These are phyloP conservation scores for Dryobota labecula DNA, from an alignment of 2,888 invertebrate species.

Conservation along the genomic window DNA sequence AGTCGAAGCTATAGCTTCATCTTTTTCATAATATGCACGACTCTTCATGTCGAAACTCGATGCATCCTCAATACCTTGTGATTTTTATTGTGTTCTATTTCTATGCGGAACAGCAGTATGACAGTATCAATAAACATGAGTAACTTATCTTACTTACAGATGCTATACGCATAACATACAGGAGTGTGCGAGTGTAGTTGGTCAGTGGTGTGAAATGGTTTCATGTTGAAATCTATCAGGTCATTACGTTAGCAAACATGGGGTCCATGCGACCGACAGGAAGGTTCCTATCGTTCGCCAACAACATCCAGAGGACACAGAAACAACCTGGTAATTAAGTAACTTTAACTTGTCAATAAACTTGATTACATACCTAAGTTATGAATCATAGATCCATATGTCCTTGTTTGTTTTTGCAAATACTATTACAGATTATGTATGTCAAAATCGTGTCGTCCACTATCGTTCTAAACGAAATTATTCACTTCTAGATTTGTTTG, in stretches of 20 bases:
- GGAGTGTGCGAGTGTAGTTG: conserved; percentile 61
- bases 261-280: conserved; percentile 92
- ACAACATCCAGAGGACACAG: conserved; percentile 90
- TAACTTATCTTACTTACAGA: conserved; percentile 78
- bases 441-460: conserved; percentile 33
- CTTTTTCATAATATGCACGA: not conserved
- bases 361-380: conserved; percentile 69
- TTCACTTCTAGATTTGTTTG: not conserved
- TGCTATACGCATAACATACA: conserved; percentile 72
- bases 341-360: conserved; percentile 41
- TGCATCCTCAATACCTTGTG: conserved; percentile 68
- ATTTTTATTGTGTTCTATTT: conserved; percentile 83
- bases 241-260: conserved; percentile 81
- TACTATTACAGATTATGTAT: conserved; percentile 29
- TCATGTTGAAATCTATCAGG: conserved; percentile 71
- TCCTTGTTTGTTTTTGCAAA: conserved; percentile 69
- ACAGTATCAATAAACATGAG: conserved; percentile 72
- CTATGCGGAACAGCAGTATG: conserved; percentile 70
- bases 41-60: conserved; percentile 23
- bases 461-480: not conserved
- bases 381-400: conserved; percentile 76
- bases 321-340: conserved; percentile 88
- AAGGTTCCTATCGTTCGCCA: conserved; percentile 91
- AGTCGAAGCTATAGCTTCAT: not conserved
- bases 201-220: conserved; percentile 75